Base-by-base conservation (phyloP, 2,113 vertebrate genomes). In the Vicugna pacos region DNA sequence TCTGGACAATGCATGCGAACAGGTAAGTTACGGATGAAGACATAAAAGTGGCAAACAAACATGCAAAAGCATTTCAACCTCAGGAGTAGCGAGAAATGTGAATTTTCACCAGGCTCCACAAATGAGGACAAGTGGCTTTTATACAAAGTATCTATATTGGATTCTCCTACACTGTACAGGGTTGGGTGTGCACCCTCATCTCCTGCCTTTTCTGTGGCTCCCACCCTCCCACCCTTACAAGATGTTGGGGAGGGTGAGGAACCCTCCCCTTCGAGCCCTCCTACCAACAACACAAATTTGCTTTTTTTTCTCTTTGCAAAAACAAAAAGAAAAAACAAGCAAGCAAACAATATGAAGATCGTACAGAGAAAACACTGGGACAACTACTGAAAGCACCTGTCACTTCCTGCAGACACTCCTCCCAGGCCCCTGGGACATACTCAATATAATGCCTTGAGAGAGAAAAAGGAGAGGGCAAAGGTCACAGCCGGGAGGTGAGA, bases 161-260 rank as follows among this genome's bases (percentile, higher is more conserved):
- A 97, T 96, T 97, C 94, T 95, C 96, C 95, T 97, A 93, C 97
- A 96, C 95, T 96, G 98, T 87, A 94, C 95, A 97, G 95, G 96
- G 70, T 5, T 10, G 95, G 91, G 35, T 38, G 1, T 35, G 77
- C 0, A 1, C 76, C 94, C 64, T 62, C 80, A 73, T 52, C 88
- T 54, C 70, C 96, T 92, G 94, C 95, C 93, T 98, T 97, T 97
- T 97, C 96, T 96, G 97, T 93, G 38, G 73, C 69, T 70, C 42
- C 26, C 70, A 72, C 92, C 84, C 26, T 54, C 3, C 19, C 32
- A 67, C 84, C 20, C 15, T 56, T 15, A 62, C 30, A 54, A 50
- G 90, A 72, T n/a, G 56, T 30, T 1, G 32, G 81, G 93, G 54
- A 70, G 56, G 85, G 62, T 16, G 69, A 86, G 73, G 65, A 86